Conservation (phyloP, 2,888 invertebrate species). For the Volucella zonaria region DNA sequence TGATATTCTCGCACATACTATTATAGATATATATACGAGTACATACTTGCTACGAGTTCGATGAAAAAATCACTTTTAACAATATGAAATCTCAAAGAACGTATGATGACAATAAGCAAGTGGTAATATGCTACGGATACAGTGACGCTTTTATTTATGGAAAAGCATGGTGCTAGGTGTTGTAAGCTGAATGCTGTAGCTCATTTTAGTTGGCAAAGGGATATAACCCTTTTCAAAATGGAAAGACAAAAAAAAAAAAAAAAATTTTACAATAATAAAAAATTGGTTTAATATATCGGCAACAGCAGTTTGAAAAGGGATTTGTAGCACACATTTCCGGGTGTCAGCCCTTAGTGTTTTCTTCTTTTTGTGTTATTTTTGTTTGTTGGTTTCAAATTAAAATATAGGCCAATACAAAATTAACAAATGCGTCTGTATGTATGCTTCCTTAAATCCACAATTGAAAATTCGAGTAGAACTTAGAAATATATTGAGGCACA, state of each 20-base stretch:
- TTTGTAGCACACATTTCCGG: not conserved
- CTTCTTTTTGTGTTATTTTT: too few species aligned
- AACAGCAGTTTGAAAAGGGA: slow-evolving; percentile 58
- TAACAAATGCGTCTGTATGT: too few species aligned
- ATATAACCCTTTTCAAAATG: slow-evolving; percentile 56
- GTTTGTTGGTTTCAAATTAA: too few species aligned
- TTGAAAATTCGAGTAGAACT: too few species aligned
- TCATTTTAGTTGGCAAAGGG: slow-evolving; percentile 26
- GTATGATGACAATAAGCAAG: slow-evolving; percentile 55
- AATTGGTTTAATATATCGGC: slow-evolving; percentile 61
- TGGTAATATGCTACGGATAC: slow-evolving; percentile 54
- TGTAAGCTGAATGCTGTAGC: slow-evolving; percentile 1
- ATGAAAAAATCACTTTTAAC: slow-evolving; percentile 63
- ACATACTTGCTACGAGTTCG: slow-evolving; percentile 29
- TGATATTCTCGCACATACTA: slow-evolving; percentile 25
- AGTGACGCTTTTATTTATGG: slow-evolving; percentile 62
- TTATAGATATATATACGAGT: too few species aligned
- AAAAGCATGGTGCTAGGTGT: slow-evolving; percentile 34
- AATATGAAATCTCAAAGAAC: slow-evolving; percentile 65
- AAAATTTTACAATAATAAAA: slow-evolving; percentile 61
- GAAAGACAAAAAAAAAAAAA: slow-evolving; percentile 18
- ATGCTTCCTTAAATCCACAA: too few species aligned
- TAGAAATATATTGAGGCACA: too few species aligned
- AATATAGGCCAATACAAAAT: too few species aligned
- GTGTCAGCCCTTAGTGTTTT: too few species aligned